Percentiles rank a stretch among this genome's conserved stretches.
Conservation (phyloP, 1,140 invertebrate genomes). For the Homalodisca vitripennis region DNA sequence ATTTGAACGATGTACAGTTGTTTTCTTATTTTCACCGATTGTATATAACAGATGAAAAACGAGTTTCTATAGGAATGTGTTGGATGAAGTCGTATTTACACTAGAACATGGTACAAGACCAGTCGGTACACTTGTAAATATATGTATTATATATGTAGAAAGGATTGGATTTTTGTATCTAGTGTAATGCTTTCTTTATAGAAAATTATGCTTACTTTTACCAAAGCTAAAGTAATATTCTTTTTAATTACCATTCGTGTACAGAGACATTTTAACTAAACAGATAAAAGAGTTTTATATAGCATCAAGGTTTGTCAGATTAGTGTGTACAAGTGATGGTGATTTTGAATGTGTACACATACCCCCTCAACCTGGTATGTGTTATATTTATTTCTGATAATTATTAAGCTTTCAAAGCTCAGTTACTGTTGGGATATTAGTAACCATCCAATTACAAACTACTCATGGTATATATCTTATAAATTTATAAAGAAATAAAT, state of each 20-base stretch:
- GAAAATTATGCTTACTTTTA: conserved; percentile 2
- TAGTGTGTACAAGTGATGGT: not conserved
- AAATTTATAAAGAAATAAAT: conserved; percentile 18
- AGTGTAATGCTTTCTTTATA: conserved; percentile 15
- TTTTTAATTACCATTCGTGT: not conserved
- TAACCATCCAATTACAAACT: conserved; percentile 3
- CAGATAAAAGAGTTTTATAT: no score
- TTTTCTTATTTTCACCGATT: no score
- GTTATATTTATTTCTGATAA: conserved; percentile 4
- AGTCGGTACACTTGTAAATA: not conserved
- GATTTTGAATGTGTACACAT: not conserved
- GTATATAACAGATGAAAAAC: no score
- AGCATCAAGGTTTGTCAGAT: no score
- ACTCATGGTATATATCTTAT: conserved; percentile 12
- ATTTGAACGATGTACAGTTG: no score
- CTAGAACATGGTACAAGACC: no score
- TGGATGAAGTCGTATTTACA: no score
- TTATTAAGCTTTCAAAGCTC: not conserved
- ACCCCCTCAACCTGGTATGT: conserved; percentile 1
- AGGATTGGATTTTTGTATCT: not conserved
- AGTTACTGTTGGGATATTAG: not conserved
- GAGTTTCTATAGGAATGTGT: no score
- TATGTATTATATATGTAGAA: conserved; percentile 3
- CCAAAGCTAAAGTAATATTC: conserved; percentile 6
- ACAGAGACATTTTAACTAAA: no score